Conservation (phyloP, 2,888 invertebrate species). For the Drosophila algonquin region DNA sequence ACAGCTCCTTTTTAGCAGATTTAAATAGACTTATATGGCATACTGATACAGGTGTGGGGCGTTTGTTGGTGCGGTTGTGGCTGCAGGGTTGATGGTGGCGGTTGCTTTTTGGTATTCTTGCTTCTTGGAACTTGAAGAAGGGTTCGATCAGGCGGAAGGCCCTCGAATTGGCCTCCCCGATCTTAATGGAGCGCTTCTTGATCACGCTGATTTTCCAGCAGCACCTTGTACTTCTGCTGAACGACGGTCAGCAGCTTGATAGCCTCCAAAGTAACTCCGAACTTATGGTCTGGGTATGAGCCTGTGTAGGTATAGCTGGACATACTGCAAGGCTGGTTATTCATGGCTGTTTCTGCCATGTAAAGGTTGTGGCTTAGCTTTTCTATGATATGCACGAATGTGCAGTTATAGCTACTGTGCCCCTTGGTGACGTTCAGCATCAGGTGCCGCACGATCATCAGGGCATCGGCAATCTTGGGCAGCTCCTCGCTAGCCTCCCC, state of each 20-base stretch:
- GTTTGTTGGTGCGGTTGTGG: neutral
- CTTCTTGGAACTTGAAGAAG: neutral
- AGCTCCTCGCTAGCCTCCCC: constrained; percentile 43
- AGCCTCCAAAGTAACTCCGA: constrained; percentile 39
- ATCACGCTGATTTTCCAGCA: constrained; percentile 10
- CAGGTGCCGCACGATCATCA: constrained; percentile 44
- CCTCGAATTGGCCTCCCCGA: too few species aligned
- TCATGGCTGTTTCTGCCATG: neutral
- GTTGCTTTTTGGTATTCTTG: neutral
- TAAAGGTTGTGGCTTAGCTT: constrained; percentile 25
- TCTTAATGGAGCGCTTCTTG: neutral
- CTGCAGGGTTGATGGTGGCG: neutral
- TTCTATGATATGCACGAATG: constrained; percentile 8
- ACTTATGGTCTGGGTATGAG: neutral
- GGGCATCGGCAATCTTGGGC: constrained; percentile 50
- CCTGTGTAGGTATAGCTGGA: neutral
- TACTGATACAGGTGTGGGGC: neutral
- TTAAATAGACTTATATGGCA: constrained; percentile 14
- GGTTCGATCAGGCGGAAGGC: too few species aligned
- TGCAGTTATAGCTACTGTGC: neutral
- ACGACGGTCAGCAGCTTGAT: constrained; percentile 40
- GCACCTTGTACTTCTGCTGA: constrained; percentile 29
- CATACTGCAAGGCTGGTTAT: neutral
- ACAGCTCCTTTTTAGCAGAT: neutral
- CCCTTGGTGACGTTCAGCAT: neutral